phyloP scores from a whole-genome alignment of 2,888 invertebrate species.

The Teleiodes luculella region DNA sequence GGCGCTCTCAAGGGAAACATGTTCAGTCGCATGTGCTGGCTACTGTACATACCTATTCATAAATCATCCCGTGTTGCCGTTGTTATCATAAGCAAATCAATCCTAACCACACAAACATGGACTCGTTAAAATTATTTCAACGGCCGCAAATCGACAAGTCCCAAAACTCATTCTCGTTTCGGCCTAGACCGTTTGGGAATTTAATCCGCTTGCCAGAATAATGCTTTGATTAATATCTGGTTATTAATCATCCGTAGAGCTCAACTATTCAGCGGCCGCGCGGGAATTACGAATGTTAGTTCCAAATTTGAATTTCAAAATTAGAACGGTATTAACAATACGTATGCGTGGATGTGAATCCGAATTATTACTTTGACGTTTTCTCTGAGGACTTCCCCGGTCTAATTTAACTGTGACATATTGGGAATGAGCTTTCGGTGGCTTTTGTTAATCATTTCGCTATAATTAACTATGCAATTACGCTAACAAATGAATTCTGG shows the following conservation, averaged over 20 bases:
- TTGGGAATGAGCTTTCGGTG: background rate
- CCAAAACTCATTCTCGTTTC: slow-evolving; percentile 26
- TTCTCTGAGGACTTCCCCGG: slow-evolving; percentile 17
- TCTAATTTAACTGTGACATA: slow-evolving; percentile 12
- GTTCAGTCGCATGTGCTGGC: too few relatives aligned
- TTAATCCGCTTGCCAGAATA: slow-evolving; percentile 45
- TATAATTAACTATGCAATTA: background rate
- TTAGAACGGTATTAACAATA: slow-evolving; percentile 59
- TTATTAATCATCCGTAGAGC: slow-evolving; percentile 61
- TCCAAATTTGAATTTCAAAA: slow-evolving; percentile 57
- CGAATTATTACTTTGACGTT: slow-evolving; percentile 27
- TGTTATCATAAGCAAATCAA: background rate
- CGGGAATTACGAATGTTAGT: slow-evolving; percentile 58
- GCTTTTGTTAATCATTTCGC: background rate
- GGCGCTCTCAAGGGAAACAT: too few relatives aligned
- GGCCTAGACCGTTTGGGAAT: slow-evolving; percentile 33
- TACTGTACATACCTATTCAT: too few relatives aligned
- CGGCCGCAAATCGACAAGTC: slow-evolving; percentile 24
- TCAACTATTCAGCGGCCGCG: slow-evolving; percentile 62
- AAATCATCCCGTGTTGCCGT: too few relatives aligned
- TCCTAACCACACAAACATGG: background rate
- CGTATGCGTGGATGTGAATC: slow-evolving; percentile 43
- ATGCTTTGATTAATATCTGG: slow-evolving; percentile 64
- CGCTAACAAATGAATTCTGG: background rate
- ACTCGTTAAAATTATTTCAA: slow-evolving; percentile 12